Base-by-base conservation (phyloP, 1,140 invertebrate genomes). In the Diprion similis region DNA sequence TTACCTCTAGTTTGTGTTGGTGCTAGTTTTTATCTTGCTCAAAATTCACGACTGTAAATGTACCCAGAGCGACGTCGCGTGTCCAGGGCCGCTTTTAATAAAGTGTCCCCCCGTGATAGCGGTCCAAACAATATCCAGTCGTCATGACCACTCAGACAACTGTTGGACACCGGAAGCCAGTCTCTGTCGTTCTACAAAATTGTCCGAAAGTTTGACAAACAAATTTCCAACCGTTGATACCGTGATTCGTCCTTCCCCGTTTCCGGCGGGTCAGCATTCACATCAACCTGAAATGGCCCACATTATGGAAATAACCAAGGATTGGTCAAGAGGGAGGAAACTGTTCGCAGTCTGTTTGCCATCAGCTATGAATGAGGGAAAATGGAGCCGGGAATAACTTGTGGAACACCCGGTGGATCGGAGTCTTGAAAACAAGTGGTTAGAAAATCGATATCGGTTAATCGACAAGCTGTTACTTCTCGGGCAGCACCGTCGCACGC, bases 21-120 rank as follows among this genome's bases (percentile, higher is more conserved):
- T 9, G 11, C 51, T 59, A 15, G 11, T 59, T 59, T 59, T 59
- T n/a, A 59, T 59, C 51, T 59, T 17, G 51, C n/a, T 59, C n/a
- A 13, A 59, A 59, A 59, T 59, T 59, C 7, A 59, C 9, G 9
- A 59, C 51, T 17, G 51, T 17, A 59, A 59, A 3, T 17, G 51
- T 6, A 37, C 24, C 24, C 24, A 37, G 24, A 37, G 24, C 24
- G 24, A 37, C 11, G 51, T 59, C 51, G 51, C 51, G 51, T 59
- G 51, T 17, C 51, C 51, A 59, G 51, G 51, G 51, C 75, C 48
- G 51, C 51, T 71, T 47, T 66, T 76, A 73, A 77, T 80, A 75
- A 80, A 80, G 69, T 76, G 78, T 73, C 64, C 73, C 51, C 69
- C 65, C 46, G 74, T 37, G 24, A 37, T 37, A 37, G 24, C 75